phyloP scores from a whole-genome alignment of 2,113 vertebrate species.

The Thymallus thymallus region DNA sequence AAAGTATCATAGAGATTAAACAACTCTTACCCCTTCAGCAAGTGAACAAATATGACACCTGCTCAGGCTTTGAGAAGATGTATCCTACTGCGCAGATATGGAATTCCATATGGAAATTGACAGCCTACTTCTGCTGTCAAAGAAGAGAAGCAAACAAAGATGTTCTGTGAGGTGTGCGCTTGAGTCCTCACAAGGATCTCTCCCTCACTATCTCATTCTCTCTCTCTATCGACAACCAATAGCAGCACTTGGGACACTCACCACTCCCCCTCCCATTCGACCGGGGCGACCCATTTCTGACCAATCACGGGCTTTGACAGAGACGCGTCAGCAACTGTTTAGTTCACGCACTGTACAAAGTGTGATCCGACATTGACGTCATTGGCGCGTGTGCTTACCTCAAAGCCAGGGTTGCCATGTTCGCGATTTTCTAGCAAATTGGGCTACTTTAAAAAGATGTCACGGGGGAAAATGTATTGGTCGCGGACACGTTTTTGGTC shows the following conservation, averaged over 20 bases:
- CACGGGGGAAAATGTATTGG: no score
- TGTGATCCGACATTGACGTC: constrained; percentile 63
- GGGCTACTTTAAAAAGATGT: no score
- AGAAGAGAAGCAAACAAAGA: neutral
- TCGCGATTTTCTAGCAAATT: neutral
- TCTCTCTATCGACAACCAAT: neutral
- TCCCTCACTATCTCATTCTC: no score
- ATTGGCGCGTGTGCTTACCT: constrained; percentile 52
- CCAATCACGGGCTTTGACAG: constrained; percentile 16
- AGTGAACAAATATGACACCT: neutral
- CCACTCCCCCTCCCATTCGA: neutral
- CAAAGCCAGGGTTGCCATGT: neutral
- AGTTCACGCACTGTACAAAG: neutral
- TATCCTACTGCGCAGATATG: neutral
- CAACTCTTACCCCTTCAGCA: neutral
- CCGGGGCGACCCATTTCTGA: constrained; percentile 29
- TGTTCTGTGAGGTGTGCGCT: neutral
- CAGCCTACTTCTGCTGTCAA: neutral
- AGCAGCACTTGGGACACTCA: neutral
- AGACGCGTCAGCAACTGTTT: constrained; percentile 26
- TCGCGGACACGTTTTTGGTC: neutral
- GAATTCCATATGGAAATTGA: neutral
- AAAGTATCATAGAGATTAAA: neutral
- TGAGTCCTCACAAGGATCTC: no score
- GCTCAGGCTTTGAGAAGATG: neutral